A percentile compares a stretch with the other conserved stretches of the same genome.
These are phyloP conservation scores for Siniperca undulata DNA, from an alignment of 2,797 vertebrate genomes.

Conservation along the genomic window DNA sequence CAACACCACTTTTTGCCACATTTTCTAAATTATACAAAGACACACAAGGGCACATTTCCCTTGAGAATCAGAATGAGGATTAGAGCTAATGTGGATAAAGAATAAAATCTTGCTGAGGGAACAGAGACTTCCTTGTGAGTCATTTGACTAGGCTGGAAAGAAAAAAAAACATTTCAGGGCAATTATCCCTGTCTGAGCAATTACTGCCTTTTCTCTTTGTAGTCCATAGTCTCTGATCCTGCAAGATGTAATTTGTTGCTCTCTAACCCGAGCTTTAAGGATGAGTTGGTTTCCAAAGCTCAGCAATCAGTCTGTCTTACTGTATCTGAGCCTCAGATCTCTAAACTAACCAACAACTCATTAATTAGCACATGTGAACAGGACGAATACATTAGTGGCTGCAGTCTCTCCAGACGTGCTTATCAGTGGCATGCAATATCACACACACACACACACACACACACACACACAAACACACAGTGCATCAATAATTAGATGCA, in stretches of 20 bases:
- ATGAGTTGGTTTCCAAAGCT: constrained; percentile 20
- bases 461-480: background rate
- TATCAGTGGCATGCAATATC: constrained; percentile 14
- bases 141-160: background rate
- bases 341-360: constrained; percentile 15
- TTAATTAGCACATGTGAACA: constrained; percentile 25
- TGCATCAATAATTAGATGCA: background rate
- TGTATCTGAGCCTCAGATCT: constrained; percentile 29
- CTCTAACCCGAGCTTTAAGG: constrained; percentile 16
- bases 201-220: constrained; percentile 27
- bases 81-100: background rate
- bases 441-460: background rate
- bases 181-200: constrained; percentile 8
- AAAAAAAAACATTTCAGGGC: background rate
- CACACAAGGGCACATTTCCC: background rate
- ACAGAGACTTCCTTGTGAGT: background rate
- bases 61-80: background rate
- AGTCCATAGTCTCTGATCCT: constrained; percentile 18
- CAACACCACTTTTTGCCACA: background rate
- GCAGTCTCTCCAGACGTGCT: background rate
- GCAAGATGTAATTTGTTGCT: constrained; percentile 22
- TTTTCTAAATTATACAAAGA: background rate
- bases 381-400: constrained; percentile 1
- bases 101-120: background rate
- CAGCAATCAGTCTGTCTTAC: background rate